Evolutionary conservation across 1,140 invertebrate species (phyloP).

Genomic region (Nomia melanderi): DNA sequence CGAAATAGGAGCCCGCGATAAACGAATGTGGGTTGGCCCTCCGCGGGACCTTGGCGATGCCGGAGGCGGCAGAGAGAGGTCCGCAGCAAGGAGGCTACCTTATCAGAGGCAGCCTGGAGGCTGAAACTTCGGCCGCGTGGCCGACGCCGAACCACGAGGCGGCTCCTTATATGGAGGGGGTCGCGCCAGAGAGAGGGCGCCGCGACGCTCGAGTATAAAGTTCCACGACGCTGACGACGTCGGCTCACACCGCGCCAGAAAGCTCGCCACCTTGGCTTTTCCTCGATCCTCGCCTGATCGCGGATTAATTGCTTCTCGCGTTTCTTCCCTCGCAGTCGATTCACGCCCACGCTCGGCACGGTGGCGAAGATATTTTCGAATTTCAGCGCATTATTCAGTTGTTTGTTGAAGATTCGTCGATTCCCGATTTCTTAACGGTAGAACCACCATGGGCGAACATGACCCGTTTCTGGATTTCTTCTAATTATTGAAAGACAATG

Average conservation of each 20-base stretch:
- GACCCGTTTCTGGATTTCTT: too few relatives aligned
- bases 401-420: too few relatives aligned
- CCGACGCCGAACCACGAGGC: conserved; percentile 50
- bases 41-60: conserved; percentile 27
- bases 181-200: conserved; percentile 67
- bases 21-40: conserved; percentile 38
- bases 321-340: not conserved
- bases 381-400: too few relatives aligned
- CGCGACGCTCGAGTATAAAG: conserved; percentile 69
- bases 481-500: too few relatives aligned
- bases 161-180: conserved; percentile 76
- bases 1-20: conserved; percentile 52
- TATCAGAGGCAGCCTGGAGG: conserved; percentile 44
- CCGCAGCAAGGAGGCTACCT: conserved; percentile 32
- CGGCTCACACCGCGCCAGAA: conserved; percentile 35
- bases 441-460: too few relatives aligned
- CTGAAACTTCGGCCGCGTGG: conserved; percentile 34
- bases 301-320: conserved; percentile 3
- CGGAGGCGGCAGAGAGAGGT: not conserved
- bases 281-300: not conserved
- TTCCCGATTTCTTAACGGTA: too few relatives aligned
- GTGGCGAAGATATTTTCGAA: too few relatives aligned
- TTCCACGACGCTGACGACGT: conserved; percentile 55
- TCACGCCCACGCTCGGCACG: not conserved
- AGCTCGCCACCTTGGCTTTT: conserved; percentile 1